Evolutionary conservation across 1,140 invertebrate species (phyloP), one percentile per base, ranked within the genome.

Genomic region (Plectus sambesii): DNA sequence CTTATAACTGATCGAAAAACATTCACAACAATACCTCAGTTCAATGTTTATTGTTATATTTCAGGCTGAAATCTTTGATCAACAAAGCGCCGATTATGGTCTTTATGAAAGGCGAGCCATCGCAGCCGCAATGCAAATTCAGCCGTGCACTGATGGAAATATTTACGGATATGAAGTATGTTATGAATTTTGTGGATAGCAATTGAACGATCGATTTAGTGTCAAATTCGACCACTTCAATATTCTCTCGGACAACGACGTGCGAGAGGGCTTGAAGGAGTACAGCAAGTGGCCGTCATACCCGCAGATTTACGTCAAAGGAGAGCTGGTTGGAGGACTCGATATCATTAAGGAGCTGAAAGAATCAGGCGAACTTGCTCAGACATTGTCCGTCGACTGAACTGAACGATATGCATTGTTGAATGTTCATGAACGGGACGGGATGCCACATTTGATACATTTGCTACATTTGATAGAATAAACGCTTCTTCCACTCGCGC

Each of bases 41-140:
- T n/a, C n/a, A n/a, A n/a, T n/a, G n/a, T n/a, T n/a, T n/a, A n/a
- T n/a, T n/a, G n/a, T n/a, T n/a, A n/a, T n/a, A n/a, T n/a, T n/a
- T n/a, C n/a, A n/a, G 63, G 1, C 47, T 66, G 2, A 85, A 86
- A 66, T 73, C 75, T 15, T 72, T 97, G 2, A 83, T 90, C 29
- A 88, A 85, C 66, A 77, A 79, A 64, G 77, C 82, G 6, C 78
- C 80, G 22, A 78, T 94, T 1, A 94, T 97, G 85, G 72, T 97
- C 1, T 98, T 99, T 69, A 98, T 99, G 87, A 99, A 99, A 74
- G 93, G 93, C 33, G 79, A 78, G 61, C 80, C 81, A 3, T 72
- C 79, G 25, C 72, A 72, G 43, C 90, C 92, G 1, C 78, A 80
- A 62, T 99, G 93, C 76, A 65, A 55, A 62, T 61, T 42, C 41